Base-by-base conservation (phyloP, 2,113 vertebrate genomes). In the Burhinus bistriatus region DNA sequence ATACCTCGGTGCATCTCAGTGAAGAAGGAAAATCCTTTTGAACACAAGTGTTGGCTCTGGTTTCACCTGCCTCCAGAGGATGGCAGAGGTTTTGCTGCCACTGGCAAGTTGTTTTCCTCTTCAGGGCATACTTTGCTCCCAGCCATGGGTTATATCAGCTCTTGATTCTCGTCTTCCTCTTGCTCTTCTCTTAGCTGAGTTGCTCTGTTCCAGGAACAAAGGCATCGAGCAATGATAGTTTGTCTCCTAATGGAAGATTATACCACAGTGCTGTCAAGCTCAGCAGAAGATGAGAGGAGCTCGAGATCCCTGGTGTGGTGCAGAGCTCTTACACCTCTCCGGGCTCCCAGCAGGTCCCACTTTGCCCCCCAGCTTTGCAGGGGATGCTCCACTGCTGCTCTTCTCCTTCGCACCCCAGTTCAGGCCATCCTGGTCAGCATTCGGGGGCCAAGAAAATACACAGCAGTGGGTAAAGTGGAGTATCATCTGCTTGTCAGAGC, bases 231-330 rank as follows among this genome's bases (percentile, higher is more conserved):
- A 18, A 34, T 9, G n/a, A 61, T 71, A 26, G 59, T 66, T 84
- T 49, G 32, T n/a, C 44, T 92, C 79, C 57, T 51, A 6, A n/a
- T 6, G 34, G 29, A 38, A 62, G 34, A 15, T 80, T 12, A 25
- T 38, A 54, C 9, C 62, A 42, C 16, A 34, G 29, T 29, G 38
- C 66, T 54, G 52, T 36, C 62, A 71, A n/a, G 19, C 44, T 30
- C 59, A 29, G 57, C 44, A 66, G 55, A 27, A 72, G 36, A 15
- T 0, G 0, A 72, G 38, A 55, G 71, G 49, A 54, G 25, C n/a
- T 54, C 0, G 0, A 75, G 47, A 68, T 19, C 19, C 49, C 13
- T 0, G 0, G 45, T 0, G 0, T 1, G 2, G 12, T 12, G 44
- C 9, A 2, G 14, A 73, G 61, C 30, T 75, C 59, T 66, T 11